phyloP scores from a whole-genome alignment of 2,888 invertebrate genomes.

The Coenonympha glycerion region DNA sequence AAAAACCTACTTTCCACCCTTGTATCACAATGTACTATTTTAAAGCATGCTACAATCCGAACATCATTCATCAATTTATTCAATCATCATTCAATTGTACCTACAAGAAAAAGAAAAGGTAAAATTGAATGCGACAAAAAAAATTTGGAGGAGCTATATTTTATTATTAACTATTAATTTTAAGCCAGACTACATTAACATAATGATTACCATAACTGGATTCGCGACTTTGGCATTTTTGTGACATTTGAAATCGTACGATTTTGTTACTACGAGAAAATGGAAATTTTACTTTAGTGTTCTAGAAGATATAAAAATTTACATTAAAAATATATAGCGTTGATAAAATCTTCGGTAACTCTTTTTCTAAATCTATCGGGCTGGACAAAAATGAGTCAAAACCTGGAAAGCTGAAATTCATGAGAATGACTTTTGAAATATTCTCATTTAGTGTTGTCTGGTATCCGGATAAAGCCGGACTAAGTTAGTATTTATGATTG shows the following conservation, averaged over 20 bases:
- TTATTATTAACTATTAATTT: slow-evolving; percentile 16
- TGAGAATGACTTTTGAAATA: too few relatives aligned
- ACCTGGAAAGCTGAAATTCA: too few relatives aligned
- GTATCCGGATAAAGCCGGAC: too few relatives aligned
- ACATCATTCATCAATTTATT: too few relatives aligned
- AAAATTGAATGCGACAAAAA: background rate
- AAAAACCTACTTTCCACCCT: too few relatives aligned
- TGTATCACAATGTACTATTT: too few relatives aligned
- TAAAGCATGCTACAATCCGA: too few relatives aligned
- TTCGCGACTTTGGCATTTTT: slow-evolving; percentile 20
- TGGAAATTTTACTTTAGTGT: background rate
- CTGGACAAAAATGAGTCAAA: too few relatives aligned
- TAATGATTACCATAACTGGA: slow-evolving; percentile 22
- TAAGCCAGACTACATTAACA: slow-evolving; percentile 2
- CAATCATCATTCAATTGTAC: too few relatives aligned
- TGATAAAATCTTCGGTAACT: background rate
- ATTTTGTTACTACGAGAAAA: slow-evolving; percentile 14
- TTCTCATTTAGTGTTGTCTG: too few relatives aligned
- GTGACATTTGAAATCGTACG: slow-evolving; percentile 18
- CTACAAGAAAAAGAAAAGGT: too few relatives aligned
- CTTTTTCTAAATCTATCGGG: background rate
- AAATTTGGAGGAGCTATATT: background rate
- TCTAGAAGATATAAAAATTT: background rate
- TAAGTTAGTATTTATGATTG: too few relatives aligned
- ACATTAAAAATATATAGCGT: background rate